Evolutionary conservation across 1,140 invertebrate species (phyloP), one percentile per base, ranked within the genome.

Genomic region (Zaprionus nigranus): DNA sequence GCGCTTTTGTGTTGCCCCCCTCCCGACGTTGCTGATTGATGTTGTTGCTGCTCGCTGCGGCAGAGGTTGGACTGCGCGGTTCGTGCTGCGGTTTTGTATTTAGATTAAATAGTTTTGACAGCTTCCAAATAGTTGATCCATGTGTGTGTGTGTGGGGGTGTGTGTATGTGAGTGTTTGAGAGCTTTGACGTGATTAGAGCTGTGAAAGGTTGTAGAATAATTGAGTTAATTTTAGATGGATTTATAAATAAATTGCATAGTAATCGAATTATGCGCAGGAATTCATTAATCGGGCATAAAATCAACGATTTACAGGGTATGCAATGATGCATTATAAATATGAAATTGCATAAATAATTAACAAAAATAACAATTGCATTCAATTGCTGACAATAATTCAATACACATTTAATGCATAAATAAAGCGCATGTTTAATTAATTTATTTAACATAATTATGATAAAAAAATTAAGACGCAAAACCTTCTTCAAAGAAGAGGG

Each of bases 51-150:
- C 38, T 69, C 65, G 36, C 61, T 60, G 56, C 60, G 78, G 57
- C 51, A 34, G 46, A 62, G 57, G 64, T 43, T 56, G 34, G 56
- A 34, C 70, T 28, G 75, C 74, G 61, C 40, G 40, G 40, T 34
- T 56, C 36, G 43, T 46, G 34, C 67, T 85, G 78, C 62, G 72
- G 83, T 81, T 85, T 84, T 74, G 81, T 87, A 87, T 87, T 87
- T 88, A 77, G 85, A 90, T 84, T 85, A 88, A 88, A 88, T 77
- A 90, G 85, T 90, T 90, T 82, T 90, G 85, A 90, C 85, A 90
- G 85, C 75, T 77, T 69, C 58, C 75, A 49, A 78, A 74, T 78
- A 75, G 59, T 75, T 75, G 74, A 69, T 69, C 66, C 58, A 58
- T 75, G 43, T 20, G 34, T 49, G 56, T 43, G 36, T 34, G 30